Conservation (phyloP, 92 coral and sea anemone species). For the Porites cylindrica region DNA sequence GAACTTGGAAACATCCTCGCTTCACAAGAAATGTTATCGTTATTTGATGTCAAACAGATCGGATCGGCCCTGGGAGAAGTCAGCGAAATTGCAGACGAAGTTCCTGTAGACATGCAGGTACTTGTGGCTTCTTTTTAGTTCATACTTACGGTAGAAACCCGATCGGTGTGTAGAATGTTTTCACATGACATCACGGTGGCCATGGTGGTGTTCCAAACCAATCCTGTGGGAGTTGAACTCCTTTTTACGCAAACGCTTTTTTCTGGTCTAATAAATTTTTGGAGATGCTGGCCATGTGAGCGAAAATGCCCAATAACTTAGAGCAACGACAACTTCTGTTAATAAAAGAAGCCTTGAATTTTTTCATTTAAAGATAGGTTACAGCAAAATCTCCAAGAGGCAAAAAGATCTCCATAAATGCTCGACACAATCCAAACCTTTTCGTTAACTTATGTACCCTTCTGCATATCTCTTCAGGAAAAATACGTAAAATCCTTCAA, state of each 20-base stretch:
- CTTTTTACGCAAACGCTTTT: not conserved
- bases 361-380: too few relatives aligned
- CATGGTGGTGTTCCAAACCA: too few relatives aligned
- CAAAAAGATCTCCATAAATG: too few relatives aligned
- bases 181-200: too few relatives aligned
- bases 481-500: slow-evolving; percentile 17
- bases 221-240: too few relatives aligned
- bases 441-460: not conserved
- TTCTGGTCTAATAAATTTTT: too few relatives aligned
- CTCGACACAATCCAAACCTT: too few relatives aligned
- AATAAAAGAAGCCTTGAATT: too few relatives aligned
- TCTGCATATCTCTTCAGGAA: slow-evolving; percentile 25
- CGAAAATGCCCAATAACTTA: too few relatives aligned
- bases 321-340: too few relatives aligned
- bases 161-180: not conserved
- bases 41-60: slow-evolving; percentile 54
- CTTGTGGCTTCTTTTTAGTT: not conserved
- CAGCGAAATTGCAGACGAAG: slow-evolving; percentile 38
- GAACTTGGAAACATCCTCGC: slow-evolving; percentile 12
- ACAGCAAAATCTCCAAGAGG: too few relatives aligned
- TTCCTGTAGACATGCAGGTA: slow-evolving; percentile 50
- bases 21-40: not conserved
- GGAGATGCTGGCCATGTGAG: too few relatives aligned
- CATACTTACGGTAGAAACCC: not conserved
- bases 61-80: slow-evolving; percentile 53